Evolutionary conservation across 1,140 invertebrate genomes (phyloP), one percentile per base, ranked within the genome.

Genomic region (Eueides isabella): DNA sequence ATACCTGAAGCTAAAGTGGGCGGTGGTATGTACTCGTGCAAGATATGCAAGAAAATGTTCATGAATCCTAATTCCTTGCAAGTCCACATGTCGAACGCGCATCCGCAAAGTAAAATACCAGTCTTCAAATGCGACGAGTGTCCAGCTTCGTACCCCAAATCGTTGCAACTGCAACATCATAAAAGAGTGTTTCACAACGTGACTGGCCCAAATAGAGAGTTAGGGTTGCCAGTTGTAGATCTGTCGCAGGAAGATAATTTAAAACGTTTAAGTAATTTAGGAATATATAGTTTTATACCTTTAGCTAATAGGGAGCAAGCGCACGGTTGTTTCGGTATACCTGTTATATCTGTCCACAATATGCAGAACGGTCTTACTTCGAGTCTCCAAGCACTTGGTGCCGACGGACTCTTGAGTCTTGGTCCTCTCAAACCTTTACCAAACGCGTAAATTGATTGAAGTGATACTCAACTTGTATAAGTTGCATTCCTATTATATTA

Each of bases 251-350:
- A 95, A 2, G 94, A 95, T 6, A 94, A 95, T 38, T 82, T 96
- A 14, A 94, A 94, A 75, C 94, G 95, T 63, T 89, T 97, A 23
- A 93, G 93, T 68, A 94, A 87, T 85, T 90, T 97, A 71, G 96
- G 96, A 61, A 96, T 97, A 76, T 95, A 95, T 75, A 96, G 95
- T 89, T 97, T 96, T 85, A 96, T 97, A 77, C 96, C 96, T 2
- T 86, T 97, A 63, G 95, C 95, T 0, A 95, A 95, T 82, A 85
- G 95, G 12, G 94, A 95, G 71, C 94, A 94, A 70, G 94, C 94
- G 0, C 94, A 95, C 48, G 95, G 96, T 11, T 95, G 95, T 48
- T 96, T 96, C 75, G 96, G 95, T 16, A 91, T 97, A 61, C 96
- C 96, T 0, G 95, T 97, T n/a, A 94, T 97, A 63, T 95, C 95